Evolutionary conservation across 2,888 invertebrate genomes (phyloP).

Genomic region (Agrotis puta): DNA sequence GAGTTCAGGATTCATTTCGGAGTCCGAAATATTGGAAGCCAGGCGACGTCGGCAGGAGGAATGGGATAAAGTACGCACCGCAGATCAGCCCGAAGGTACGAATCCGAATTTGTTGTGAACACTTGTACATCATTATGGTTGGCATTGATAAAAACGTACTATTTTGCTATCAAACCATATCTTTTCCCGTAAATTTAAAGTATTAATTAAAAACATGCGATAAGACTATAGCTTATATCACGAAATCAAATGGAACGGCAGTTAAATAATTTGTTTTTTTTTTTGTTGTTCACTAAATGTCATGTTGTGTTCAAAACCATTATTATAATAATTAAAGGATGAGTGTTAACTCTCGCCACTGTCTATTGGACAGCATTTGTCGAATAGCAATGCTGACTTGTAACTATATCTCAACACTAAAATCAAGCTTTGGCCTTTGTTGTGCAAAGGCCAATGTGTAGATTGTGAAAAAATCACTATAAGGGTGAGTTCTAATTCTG

Average conservation of each 20-base stretch:
- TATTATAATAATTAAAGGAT: not conserved
- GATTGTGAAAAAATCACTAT: no score
- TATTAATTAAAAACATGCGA: not conserved
- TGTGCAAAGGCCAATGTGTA: no score
- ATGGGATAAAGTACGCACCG: constrained; percentile 98
- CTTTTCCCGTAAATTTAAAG: not conserved
- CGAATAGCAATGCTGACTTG: not conserved
- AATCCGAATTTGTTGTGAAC: constrained; percentile 47
- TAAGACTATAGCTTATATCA: not conserved
- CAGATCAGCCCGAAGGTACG: constrained; percentile 97
- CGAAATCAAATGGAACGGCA: not conserved
- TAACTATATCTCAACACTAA: not conserved
- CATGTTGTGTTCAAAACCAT: not conserved
- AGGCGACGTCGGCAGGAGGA: constrained; percentile 96
- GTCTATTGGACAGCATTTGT: not conserved
- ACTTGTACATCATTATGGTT: constrained; percentile 37
- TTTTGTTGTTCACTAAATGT: not conserved
- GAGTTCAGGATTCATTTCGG: constrained; percentile 98
- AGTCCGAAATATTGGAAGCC: constrained; percentile 96
- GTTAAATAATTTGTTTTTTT: not conserved
- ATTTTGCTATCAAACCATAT: constrained; percentile 36
- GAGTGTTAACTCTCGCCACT: not conserved
- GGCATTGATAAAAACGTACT: constrained; percentile 47
- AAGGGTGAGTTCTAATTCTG: no score
- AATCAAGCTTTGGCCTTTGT: not conserved